Evolutionary conservation across 2,888 invertebrate genomes (phyloP).

Genomic region (Trachelus troglodyta): DNA sequence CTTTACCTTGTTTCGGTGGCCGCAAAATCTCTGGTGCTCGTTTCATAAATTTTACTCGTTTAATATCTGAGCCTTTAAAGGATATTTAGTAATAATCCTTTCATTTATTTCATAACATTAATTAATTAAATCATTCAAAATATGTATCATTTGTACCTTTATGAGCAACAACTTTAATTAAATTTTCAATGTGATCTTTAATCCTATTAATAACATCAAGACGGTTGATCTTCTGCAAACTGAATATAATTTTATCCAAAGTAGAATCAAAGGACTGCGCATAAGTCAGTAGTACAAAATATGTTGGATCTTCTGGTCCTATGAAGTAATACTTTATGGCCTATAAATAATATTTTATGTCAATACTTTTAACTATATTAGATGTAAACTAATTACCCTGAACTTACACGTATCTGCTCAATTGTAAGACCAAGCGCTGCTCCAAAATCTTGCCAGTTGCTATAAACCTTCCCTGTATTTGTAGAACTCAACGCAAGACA

Average conservation of each 20-base stretch:
- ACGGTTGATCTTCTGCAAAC: constrained; percentile 68
- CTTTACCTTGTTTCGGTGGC: constrained; percentile 12
- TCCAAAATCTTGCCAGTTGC: constrained; percentile 59
- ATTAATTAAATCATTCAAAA: background rate
- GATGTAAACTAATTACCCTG: background rate
- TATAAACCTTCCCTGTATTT: constrained; percentile 46
- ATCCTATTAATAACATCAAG: constrained; percentile 70
- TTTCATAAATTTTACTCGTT: constrained; percentile 37
- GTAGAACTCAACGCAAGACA: constrained; percentile 54
- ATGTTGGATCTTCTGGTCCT: constrained; percentile 68
- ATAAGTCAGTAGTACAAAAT: constrained; percentile 69
- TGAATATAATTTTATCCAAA: constrained; percentile 69
- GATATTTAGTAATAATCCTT: background rate
- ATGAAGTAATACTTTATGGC: constrained; percentile 69
- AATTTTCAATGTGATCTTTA: constrained; percentile 61
- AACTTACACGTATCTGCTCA: constrained; percentile 54
- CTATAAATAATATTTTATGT: constrained; percentile 22
- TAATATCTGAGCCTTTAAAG: constrained; percentile 26
- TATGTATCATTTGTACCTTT: background rate
- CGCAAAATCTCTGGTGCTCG: constrained; percentile 49
- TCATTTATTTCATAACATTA: background rate
- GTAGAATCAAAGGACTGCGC: constrained; percentile 69
- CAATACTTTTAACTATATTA: background rate
- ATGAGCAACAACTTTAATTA: constrained; percentile 12
- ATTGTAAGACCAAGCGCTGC: constrained; percentile 47